Evolutionary conservation across 2,797 vertebrate species (phyloP).

Genomic region (Acestrorhynchus altus): DNA sequence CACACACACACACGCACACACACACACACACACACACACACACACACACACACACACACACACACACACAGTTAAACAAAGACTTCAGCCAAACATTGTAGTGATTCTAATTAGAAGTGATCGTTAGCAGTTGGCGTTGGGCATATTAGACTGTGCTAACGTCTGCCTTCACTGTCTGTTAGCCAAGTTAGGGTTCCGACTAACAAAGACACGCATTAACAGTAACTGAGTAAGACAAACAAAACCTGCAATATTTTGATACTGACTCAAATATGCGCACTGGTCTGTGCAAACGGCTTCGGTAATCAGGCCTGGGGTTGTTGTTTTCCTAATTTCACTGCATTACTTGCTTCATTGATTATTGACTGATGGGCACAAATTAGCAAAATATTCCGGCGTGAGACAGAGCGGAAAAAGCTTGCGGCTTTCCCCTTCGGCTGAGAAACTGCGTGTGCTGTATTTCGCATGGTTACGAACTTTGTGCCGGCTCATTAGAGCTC

Average conservation of each 20-base stretch:
- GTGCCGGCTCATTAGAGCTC: neutral
- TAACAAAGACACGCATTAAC: neutral
- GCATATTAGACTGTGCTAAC: neutral
- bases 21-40: conserved; percentile 25
- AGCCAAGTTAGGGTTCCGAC: neutral
- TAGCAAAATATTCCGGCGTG: neutral
- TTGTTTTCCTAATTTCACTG: neutral
- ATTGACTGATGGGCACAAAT: neutral
- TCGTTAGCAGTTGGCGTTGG: too few species aligned
- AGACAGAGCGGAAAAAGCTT: neutral
- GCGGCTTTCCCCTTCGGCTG: neutral
- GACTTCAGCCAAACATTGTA: neutral
- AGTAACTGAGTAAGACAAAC: neutral
- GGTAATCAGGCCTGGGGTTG: neutral
- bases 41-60: conserved; percentile 19
- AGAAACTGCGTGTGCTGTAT: neutral
- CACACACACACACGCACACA: conserved; percentile 11
- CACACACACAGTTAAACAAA: neutral
- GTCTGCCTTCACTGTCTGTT: neutral
- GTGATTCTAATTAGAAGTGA: neutral
- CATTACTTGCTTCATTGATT: conserved; percentile 1
- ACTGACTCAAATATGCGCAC: neutral
- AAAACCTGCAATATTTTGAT: neutral
- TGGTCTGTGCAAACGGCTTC: too few species aligned
- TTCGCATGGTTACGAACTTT: neutral